Percentiles rank a stretch among this genome's conserved stretches.
Evolutionary conservation across 64 coral and sea anemone genomes (phyloP).

Genomic region (Porites lutea): DNA sequence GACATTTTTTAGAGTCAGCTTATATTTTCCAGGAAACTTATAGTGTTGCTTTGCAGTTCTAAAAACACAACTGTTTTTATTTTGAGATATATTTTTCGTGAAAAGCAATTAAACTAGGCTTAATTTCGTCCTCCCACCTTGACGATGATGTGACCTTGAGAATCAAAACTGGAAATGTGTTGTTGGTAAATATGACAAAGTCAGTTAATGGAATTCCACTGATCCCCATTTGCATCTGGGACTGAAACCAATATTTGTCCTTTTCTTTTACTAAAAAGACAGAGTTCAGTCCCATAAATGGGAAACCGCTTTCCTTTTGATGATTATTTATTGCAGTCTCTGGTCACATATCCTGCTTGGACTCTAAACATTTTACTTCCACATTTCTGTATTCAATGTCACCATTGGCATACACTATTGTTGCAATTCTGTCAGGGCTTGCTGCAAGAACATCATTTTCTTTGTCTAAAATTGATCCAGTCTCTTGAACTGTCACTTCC

Average conservation of each 20-base stretch:
- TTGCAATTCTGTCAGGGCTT: slow-evolving; percentile 32
- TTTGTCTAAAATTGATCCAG: too few relatives aligned
- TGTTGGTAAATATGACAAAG: too few relatives aligned
- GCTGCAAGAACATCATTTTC: neutral
- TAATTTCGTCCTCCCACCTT: slow-evolving; percentile 26
- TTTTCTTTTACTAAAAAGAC: neutral
- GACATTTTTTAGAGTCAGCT: too few relatives aligned
- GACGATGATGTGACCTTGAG: neutral
- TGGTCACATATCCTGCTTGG: slow-evolving; percentile 3
- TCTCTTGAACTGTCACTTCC: too few relatives aligned
- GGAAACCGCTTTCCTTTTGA: slow-evolving; percentile 1
- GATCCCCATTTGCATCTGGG: neutral
- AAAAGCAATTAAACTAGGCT: too few relatives aligned
- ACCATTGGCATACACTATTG: neutral
- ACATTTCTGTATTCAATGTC: neutral
- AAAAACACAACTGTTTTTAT: too few relatives aligned
- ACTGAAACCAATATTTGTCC: slow-evolving; percentile 24
- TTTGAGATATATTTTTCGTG: neutral
- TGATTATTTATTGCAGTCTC: slow-evolving; percentile 7
- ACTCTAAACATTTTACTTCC: slow-evolving; percentile 4
- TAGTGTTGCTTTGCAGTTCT: too few relatives aligned
- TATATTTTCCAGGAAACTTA: too few relatives aligned
- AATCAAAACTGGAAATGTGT: too few relatives aligned
- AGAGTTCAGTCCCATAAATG: neutral
- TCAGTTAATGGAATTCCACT: too few relatives aligned